phyloP scores from a whole-genome alignment of 1,140 invertebrate species.

The Hydropsyche tenuis region DNA sequence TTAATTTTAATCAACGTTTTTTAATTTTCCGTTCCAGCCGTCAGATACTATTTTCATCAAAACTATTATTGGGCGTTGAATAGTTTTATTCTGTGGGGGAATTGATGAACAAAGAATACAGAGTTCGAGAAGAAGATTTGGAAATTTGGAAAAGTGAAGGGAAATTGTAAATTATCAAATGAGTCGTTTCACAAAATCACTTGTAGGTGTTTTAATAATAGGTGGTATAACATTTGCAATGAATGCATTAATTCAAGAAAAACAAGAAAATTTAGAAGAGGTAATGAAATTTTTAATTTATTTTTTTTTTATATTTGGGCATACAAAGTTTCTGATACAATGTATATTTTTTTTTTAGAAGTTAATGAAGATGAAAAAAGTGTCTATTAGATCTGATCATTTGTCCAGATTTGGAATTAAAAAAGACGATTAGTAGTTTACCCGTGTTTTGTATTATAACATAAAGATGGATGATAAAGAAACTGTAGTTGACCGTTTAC shows the following conservation, averaged over 20 bases:
- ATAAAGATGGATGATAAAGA: constrained; percentile 58
- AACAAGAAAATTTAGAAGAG: neutral
- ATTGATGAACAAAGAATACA: constrained; percentile 33
- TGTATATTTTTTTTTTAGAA: no score
- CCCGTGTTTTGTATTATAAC: neutral
- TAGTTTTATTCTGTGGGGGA: constrained; percentile 44
- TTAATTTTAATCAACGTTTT: neutral
- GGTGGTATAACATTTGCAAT: neutral
- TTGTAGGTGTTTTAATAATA: neutral
- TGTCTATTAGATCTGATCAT: neutral
- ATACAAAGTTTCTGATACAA: no score
- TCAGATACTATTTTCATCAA: constrained; percentile 15
- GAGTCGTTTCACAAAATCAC: constrained; percentile 21
- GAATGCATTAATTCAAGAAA: neutral
- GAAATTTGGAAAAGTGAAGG: constrained; percentile 31
- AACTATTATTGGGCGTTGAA: constrained; percentile 37
- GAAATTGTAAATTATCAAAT: constrained; percentile 30
- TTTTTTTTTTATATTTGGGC: no score
- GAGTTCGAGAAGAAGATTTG: constrained; percentile 39
- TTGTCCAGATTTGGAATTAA: neutral
- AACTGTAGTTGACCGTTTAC: constrained; percentile 59
- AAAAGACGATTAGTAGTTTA: constrained; percentile 1
- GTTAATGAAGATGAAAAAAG: no score
- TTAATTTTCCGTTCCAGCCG: constrained; percentile 35
- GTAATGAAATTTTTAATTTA: neutral